Evolutionary conservation across 2,888 invertebrate species (phyloP).

Genomic region (Aphelenchoides bicaudatus): DNA sequence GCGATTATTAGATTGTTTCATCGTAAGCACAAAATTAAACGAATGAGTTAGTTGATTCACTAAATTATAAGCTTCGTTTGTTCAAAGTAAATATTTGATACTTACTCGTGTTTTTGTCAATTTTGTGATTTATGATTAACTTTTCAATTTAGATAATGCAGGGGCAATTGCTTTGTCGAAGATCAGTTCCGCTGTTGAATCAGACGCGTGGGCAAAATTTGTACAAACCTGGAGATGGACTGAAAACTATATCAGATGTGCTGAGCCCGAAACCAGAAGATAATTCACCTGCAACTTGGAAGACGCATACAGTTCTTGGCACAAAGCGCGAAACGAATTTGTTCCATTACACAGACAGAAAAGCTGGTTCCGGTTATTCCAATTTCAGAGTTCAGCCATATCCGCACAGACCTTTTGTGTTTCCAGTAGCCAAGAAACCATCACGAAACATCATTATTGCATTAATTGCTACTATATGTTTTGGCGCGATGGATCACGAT

Average conservation of each 20-base stretch:
- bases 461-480: background rate
- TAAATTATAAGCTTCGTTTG: too few species aligned
- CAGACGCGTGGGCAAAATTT: background rate
- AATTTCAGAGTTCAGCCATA: conserved; percentile 11
- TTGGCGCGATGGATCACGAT: background rate
- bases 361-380: conserved; percentile 16
- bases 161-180: too few species aligned
- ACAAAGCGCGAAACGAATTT: background rate
- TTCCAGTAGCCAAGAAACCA: background rate
- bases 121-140: too few species aligned
- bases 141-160: too few species aligned
- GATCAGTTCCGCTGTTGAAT: too few species aligned
- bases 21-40: too few species aligned
- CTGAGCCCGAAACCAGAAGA: background rate
- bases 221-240: background rate
- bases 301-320: conserved; percentile 13
- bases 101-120: too few species aligned
- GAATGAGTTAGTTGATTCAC: too few species aligned
- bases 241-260: background rate
- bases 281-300: background rate
- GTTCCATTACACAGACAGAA: conserved; percentile 9
- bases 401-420: background rate
- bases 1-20: too few species aligned
- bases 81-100: too few species aligned
- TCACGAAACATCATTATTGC: background rate